These are phyloP conservation scores for Alsophila aescularia DNA, from an alignment of 2,888 invertebrate genomes.

Conservation along the genomic window DNA sequence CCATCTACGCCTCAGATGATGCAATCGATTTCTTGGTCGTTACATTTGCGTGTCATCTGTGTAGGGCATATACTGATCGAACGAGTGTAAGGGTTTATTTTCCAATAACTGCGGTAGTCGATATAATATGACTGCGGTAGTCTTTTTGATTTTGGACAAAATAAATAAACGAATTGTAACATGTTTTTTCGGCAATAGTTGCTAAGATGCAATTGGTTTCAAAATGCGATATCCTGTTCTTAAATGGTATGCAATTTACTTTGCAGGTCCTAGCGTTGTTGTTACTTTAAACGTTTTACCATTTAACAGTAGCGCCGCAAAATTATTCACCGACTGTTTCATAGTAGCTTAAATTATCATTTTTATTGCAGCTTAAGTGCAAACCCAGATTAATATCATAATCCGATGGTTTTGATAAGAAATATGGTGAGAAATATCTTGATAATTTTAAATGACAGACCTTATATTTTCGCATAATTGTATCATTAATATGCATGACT, in stretches of 20 bases:
- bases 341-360: conserved; percentile 2
- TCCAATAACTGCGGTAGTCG: too few species aligned
- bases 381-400: conserved; percentile 9
- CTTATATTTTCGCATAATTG: conserved; percentile 2
- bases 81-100: too few species aligned
- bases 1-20: too few species aligned
- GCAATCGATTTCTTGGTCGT: too few species aligned
- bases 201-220: too few species aligned
- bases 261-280: background rate
- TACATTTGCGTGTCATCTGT: too few species aligned
- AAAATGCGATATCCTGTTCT: background rate
- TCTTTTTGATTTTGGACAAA: too few species aligned
- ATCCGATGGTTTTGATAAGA: conserved; percentile 1
- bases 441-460: background rate
- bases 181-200: too few species aligned
- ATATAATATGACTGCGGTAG: too few species aligned
- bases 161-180: too few species aligned
- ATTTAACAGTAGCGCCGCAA: background rate
- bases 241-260: conserved; percentile 2
- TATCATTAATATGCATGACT: background rate
- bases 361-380: conserved; percentile 1
- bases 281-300: background rate
- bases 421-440: conserved; percentile 2
- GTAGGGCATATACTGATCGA: too few species aligned
- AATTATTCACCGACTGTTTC: background rate